These are phyloP conservation scores for Cryptotermes secundus DNA, from an alignment of 1,140 invertebrate species.

Conservation along the genomic window DNA sequence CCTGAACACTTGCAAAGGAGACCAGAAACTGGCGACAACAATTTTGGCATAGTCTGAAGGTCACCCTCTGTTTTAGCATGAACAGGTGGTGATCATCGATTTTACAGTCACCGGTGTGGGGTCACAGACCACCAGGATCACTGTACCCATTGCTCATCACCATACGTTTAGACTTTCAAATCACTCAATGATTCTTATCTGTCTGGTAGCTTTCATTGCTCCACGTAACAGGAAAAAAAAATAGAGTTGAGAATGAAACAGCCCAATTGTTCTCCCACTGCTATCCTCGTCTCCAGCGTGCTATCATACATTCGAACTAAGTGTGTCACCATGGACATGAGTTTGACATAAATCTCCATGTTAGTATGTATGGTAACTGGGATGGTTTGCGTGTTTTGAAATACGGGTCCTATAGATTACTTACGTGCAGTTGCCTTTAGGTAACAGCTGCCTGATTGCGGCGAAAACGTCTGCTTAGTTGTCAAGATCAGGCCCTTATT, in stretches of 20 bases:
- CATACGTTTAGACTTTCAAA: not conserved
- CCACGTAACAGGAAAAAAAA: not conserved
- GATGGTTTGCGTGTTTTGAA: no score
- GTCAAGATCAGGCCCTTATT: no score
- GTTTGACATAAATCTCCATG: not conserved
- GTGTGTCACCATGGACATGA: not conserved
- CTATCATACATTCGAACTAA: not conserved
- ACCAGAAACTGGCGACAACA: no score
- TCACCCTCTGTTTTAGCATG: not conserved
- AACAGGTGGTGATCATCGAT: not conserved
- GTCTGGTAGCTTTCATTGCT: not conserved
- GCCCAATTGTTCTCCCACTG: not conserved
- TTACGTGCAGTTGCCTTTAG: no score
- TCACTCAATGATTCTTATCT: not conserved
- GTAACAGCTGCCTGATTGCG: no score
- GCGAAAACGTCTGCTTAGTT: no score
- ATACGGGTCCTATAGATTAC: no score
- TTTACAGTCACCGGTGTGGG: not conserved
- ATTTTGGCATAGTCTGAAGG: not conserved
- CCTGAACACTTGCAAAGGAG: no score
- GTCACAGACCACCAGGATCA: not conserved
- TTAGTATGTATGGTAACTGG: no score
- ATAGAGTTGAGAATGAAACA: not conserved
- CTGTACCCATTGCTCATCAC: not conserved
- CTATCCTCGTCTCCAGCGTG: not conserved